Conservation (phyloP, 2,113 vertebrate genomes). For the Tursiops truncatus region DNA sequence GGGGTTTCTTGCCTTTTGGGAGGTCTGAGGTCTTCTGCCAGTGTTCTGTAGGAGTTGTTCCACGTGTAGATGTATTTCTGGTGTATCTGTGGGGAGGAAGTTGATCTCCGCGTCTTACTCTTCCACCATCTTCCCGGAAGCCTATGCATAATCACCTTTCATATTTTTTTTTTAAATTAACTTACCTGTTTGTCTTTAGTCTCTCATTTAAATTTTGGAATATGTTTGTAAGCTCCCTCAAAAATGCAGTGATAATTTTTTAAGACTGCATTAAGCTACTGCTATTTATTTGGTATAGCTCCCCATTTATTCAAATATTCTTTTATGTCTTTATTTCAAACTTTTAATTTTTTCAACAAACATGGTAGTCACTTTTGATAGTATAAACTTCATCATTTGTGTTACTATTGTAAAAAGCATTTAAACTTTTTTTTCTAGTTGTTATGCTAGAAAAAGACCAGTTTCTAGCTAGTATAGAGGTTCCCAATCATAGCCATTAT, state of each 20-base stretch:
- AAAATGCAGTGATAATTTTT: background rate
- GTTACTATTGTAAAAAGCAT: background rate
- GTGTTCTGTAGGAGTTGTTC: too few relatives aligned
- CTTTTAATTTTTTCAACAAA: constrained; percentile 19
- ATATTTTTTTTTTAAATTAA: background rate
- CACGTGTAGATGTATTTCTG: too few relatives aligned
- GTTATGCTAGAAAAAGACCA: background rate
- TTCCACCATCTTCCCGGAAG: too few relatives aligned
- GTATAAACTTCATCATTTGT: background rate
- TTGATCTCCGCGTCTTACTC: too few relatives aligned
- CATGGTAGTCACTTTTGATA: background rate
- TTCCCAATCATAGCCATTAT: background rate
- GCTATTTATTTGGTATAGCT: background rate
- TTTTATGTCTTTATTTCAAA: constrained; percentile 3
- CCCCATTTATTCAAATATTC: background rate
- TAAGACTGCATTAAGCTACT: background rate
- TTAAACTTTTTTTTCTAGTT: background rate
- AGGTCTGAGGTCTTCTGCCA: too few relatives aligned
- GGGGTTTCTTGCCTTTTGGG: too few relatives aligned
- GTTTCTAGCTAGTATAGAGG: background rate
- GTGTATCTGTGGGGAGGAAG: too few relatives aligned
- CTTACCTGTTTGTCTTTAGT: background rate
- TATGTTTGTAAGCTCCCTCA: background rate
- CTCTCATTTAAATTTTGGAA: background rate
- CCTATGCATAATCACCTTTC: too few relatives aligned